phyloP scores from a whole-genome alignment of 2,888 invertebrate genomes.

The Toxonevra muliebris region DNA sequence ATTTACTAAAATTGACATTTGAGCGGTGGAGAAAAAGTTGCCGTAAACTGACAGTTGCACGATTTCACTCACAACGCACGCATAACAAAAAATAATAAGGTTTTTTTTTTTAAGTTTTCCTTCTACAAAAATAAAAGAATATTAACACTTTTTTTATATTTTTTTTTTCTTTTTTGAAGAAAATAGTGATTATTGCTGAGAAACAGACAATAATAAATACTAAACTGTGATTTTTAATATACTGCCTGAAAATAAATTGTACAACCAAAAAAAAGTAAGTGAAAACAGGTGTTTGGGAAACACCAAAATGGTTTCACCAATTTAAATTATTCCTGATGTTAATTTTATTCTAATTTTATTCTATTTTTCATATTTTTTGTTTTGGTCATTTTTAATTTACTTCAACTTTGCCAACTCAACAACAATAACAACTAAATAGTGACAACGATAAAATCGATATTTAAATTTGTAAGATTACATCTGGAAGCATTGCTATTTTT shows the following conservation, averaged over 20 bases:
- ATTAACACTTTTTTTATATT: conserved; percentile 16
- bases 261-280: conserved; percentile 5
- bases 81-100: too few relatives aligned
- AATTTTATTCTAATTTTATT: not conserved
- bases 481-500: conserved; percentile 38
- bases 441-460: conserved; percentile 52
- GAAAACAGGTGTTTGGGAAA: conserved; percentile 26
- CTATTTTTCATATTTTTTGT: not conserved
- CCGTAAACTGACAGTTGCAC: not conserved
- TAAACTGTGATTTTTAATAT: too few relatives aligned
- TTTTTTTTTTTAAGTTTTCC: too few relatives aligned
- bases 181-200: too few relatives aligned
- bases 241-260: conserved; percentile 2
- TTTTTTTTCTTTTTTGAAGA: conserved; percentile 5
- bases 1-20: not conserved
- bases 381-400: not conserved
- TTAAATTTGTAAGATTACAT: conserved; percentile 39
- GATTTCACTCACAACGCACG: not conserved
- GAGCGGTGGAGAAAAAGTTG: not conserved
- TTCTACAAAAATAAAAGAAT: conserved; percentile 5
- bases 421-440: conserved; percentile 30
- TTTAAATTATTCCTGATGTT: too few relatives aligned
- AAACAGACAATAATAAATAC: too few relatives aligned
- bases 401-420: not conserved
- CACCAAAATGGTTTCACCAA: conserved; percentile 22